Conservation (phyloP, 2,113 vertebrate genomes). For the Buteo buteo region DNA sequence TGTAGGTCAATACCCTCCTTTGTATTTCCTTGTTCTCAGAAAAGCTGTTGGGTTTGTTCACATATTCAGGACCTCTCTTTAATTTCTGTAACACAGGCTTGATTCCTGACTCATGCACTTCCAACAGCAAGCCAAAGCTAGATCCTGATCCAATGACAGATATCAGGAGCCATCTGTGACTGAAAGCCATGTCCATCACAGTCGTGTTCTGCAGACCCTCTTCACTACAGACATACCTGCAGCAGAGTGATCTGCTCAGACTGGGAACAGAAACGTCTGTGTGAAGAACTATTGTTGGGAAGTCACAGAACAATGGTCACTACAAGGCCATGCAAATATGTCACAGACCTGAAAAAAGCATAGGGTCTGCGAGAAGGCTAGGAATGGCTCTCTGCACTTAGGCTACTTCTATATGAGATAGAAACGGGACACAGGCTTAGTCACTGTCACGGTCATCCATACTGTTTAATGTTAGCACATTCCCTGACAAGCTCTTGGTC, state of each 20-base stretch:
- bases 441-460: not conserved
- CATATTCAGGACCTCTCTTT: not conserved
- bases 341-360: not conserved
- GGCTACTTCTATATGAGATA: not conserved
- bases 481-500: not conserved
- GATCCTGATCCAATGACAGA: not conserved
- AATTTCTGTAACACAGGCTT: not conserved
- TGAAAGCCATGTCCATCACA: not conserved
- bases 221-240: not conserved
- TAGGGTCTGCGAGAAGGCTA: not conserved
- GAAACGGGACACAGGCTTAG: not conserved
- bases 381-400: not conserved
- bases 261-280: not conserved
- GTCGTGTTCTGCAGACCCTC: not conserved
- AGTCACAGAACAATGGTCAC: not conserved
- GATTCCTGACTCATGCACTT: not conserved
- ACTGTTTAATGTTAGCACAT: not conserved
- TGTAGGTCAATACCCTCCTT: not conserved
- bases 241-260: not conserved
- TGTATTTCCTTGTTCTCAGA: not conserved
- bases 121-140: not conserved
- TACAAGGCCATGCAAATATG: not conserved
- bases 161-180: not conserved
- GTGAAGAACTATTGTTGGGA: not conserved
- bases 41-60: not conserved